Evolutionary conservation across 2,113 vertebrate genomes (phyloP).

Genomic region (Amphiprion percula): DNA sequence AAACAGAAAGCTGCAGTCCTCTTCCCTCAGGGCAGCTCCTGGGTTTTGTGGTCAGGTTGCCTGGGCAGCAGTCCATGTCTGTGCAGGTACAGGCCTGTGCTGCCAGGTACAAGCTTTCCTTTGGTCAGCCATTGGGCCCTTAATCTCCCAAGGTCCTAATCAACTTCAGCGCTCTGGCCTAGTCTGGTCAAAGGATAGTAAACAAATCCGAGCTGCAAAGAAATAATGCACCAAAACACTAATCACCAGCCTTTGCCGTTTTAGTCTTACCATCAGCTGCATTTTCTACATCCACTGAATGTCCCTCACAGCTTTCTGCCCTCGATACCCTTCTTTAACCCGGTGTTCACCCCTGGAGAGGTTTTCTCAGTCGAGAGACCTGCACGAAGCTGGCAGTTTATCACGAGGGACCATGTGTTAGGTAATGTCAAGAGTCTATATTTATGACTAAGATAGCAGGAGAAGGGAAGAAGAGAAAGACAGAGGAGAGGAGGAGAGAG

Average conservation of each 20-base stretch:
- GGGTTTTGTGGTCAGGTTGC: slow-evolving; percentile 55
- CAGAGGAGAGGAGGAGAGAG: slow-evolving; percentile 21
- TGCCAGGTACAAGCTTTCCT: slow-evolving; percentile 50
- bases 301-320: slow-evolving; percentile 20
- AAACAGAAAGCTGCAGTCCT: slow-evolving; percentile 54
- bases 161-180: slow-evolving; percentile 19
- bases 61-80: slow-evolving; percentile 57
- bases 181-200: slow-evolving; percentile 27
- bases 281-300: slow-evolving; percentile 12
- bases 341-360: slow-evolving; percentile 60
- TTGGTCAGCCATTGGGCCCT: slow-evolving; percentile 17
- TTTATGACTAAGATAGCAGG: slow-evolving; percentile 75
- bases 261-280: slow-evolving; percentile 8
- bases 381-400: slow-evolving; percentile 81
- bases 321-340: slow-evolving; percentile 41
- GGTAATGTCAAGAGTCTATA: slow-evolving; percentile 74
- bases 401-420: slow-evolving; percentile 83
- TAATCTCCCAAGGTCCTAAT: slow-evolving; percentile 53
- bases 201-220: slow-evolving; percentile 18
- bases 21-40: slow-evolving; percentile 57
- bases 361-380: slow-evolving; percentile 81
- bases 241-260: neutral
- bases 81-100: slow-evolving; percentile 55
- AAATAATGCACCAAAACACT: neutral
- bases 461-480: slow-evolving; percentile 55